Conservation (phyloP, 2,113 vertebrate genomes). For the Melanerpes aurifrons region DNA sequence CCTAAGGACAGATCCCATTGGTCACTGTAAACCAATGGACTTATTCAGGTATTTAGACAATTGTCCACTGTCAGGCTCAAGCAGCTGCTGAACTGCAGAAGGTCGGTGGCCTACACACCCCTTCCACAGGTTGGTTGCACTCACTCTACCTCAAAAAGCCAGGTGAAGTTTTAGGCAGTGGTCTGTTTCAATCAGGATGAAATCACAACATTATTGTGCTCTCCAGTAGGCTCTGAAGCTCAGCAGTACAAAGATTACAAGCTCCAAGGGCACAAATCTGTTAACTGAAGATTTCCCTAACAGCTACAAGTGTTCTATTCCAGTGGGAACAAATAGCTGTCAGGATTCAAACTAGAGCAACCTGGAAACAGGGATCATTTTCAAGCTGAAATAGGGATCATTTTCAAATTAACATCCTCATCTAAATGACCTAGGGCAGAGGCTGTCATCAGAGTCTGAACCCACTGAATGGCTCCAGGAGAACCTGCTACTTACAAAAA, state of each 20-base stretch:
- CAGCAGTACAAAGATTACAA: background rate
- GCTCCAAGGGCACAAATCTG: background rate
- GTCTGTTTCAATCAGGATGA: conserved; percentile 13
- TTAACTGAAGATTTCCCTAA: conserved; percentile 20
- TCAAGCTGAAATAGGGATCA: background rate
- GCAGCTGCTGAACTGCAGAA: conserved; percentile 13
- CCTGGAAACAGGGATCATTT: background rate
- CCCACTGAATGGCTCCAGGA: conserved; percentile 40
- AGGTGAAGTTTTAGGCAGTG: conserved; percentile 3
- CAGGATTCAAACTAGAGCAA: conserved; percentile 32
- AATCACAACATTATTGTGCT: background rate
- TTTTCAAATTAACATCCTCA: conserved; percentile 3
- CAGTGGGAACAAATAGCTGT: conserved; percentile 29
- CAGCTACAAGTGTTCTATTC: conserved; percentile 10
- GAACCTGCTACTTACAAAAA: conserved; percentile 49
- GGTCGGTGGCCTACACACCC: background rate
- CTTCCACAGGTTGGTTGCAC: background rate
- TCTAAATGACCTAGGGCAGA: conserved; percentile 12
- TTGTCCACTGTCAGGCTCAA: background rate
- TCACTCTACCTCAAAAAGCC: background rate
- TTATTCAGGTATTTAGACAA: background rate
- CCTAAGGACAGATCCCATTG: background rate
- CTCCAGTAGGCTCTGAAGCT: conserved; percentile 1
- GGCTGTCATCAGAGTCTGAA: conserved; percentile 15
- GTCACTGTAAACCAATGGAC: background rate